phyloP scores from a whole-genome alignment of 2,113 vertebrate genomes.

The Ptyas mucosa region DNA sequence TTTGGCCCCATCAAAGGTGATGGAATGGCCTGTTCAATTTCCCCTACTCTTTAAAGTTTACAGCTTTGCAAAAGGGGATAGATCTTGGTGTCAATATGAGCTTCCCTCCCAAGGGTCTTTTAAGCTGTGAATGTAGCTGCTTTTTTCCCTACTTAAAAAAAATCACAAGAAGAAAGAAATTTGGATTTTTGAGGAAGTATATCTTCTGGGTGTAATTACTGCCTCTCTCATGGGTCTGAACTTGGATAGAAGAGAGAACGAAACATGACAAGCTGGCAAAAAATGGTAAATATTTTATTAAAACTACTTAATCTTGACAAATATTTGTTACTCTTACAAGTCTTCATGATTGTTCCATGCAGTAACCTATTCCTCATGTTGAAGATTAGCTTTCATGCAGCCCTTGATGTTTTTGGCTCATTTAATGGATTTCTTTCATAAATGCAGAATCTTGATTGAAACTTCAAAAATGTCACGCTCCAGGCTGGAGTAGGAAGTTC shows the following conservation, averaged over 20 bases:
- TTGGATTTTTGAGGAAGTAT: not conserved
- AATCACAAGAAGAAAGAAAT: not conserved
- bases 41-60: not conserved
- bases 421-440: constrained; percentile 52
- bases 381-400: constrained; percentile 53
- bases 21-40: not conserved
- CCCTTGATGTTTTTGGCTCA: constrained; percentile 66
- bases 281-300: constrained; percentile 46
- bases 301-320: constrained; percentile 44
- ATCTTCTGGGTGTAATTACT: not conserved
- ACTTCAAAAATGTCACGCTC: constrained; percentile 62
- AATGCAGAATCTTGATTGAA: constrained; percentile 54
- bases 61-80: not conserved
- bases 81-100: not conserved
- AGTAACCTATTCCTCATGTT: constrained; percentile 62
- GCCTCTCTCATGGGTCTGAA: not conserved
- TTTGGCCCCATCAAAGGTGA: not conserved
- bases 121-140: not conserved
- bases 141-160: not conserved
- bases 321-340: constrained; percentile 52
- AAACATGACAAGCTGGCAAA: constrained; percentile 26
- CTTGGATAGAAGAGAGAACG: not conserved
- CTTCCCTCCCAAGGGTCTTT: not conserved
- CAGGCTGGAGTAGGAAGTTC: constrained; percentile 39
- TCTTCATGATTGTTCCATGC: constrained; percentile 62